Conservation (phyloP, 2,888 invertebrate species). For the Tyria jacobaeae region DNA sequence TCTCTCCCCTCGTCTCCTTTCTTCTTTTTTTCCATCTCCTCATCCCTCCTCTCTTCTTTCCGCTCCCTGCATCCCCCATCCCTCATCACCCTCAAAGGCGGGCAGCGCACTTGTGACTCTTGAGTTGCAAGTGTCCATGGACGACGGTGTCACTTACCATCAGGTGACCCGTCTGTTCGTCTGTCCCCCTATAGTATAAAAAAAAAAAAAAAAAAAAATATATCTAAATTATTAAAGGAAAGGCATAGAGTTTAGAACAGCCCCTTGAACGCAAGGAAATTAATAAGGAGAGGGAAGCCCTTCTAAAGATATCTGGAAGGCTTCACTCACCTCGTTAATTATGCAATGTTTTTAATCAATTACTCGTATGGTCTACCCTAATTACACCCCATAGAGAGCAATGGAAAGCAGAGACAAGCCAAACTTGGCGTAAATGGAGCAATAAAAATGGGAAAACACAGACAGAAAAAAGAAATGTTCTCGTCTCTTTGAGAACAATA, state of each 20-base stretch:
- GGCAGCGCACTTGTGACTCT: too few relatives aligned
- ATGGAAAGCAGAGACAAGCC: slow-evolving; percentile 63
- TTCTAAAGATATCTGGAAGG: too few relatives aligned
- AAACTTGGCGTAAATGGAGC: slow-evolving; percentile 72
- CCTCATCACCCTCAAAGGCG: too few relatives aligned
- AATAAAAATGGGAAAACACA: slow-evolving; percentile 62
- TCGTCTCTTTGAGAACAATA: slow-evolving; percentile 72
- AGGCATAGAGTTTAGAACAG: slow-evolving; percentile 48
- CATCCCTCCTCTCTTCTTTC: too few relatives aligned
- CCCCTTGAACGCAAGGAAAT: slow-evolving; percentile 47
- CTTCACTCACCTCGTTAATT: slow-evolving; percentile 68
- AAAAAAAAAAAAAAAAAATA: too few relatives aligned
- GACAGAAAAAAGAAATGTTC: slow-evolving; percentile 61
- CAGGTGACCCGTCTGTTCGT: too few relatives aligned
- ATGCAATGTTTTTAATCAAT: slow-evolving; percentile 84
- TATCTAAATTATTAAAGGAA: slow-evolving; percentile 38
- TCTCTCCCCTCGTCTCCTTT: too few relatives aligned
- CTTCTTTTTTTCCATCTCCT: too few relatives aligned
- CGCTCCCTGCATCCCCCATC: too few relatives aligned
- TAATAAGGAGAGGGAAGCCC: slow-evolving; percentile 28
- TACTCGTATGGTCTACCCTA: slow-evolving; percentile 77
- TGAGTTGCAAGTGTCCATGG: too few relatives aligned
- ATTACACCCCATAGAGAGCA: slow-evolving; percentile 70
- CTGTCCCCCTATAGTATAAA: too few relatives aligned
- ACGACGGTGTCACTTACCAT: too few relatives aligned